Evolutionary conservation across 2,113 vertebrate species (phyloP).

Genomic region (Tenebrosternarchus preto): DNA sequence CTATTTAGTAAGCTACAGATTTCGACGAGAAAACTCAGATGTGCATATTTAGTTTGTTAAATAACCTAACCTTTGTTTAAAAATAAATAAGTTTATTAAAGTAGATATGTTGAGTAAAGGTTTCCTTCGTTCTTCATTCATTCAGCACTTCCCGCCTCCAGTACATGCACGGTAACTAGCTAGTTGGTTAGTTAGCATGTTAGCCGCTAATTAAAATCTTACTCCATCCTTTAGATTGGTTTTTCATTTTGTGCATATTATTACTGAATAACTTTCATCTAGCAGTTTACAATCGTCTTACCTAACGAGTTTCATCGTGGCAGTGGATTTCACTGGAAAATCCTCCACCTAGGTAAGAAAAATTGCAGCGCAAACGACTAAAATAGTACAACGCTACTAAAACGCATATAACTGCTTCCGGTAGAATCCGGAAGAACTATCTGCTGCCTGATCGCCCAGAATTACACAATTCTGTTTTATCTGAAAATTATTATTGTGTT

Average conservation of each 20-base stretch:
- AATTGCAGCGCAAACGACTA: slow-evolving; percentile 64
- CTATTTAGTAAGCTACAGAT: too few relatives aligned
- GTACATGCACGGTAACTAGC: background rate
- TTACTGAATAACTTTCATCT: rapidly evolving
- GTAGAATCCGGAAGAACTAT: slow-evolving; percentile 11
- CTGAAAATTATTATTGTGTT: background rate
- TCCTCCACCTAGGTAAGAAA: slow-evolving; percentile 65
- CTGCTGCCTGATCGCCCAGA: background rate
- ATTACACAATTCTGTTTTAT: background rate
- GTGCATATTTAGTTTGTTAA: background rate
- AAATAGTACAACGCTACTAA: slow-evolving; percentile 35
- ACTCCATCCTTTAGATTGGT: slow-evolving; percentile 56
- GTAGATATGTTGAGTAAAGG: background rate
- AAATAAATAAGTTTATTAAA: too few relatives aligned
- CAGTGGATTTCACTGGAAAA: slow-evolving; percentile 58
- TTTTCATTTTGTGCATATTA: rapidly evolving
- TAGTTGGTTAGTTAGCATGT: slow-evolving; percentile 27
- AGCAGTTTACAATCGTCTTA: slow-evolving; percentile 29
- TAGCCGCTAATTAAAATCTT: slow-evolving; percentile 57
- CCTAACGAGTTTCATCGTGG: slow-evolving; percentile 81
- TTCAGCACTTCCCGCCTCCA: slow-evolving; percentile 58
- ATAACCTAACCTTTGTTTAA: too few relatives aligned
- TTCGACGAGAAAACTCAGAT: background rate
- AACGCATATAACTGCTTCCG: slow-evolving; percentile 36
- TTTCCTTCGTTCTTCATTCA: slow-evolving; percentile 29